Conservation (phyloP, 2,113 vertebrate species). For the Thalassoma bifasciatum region DNA sequence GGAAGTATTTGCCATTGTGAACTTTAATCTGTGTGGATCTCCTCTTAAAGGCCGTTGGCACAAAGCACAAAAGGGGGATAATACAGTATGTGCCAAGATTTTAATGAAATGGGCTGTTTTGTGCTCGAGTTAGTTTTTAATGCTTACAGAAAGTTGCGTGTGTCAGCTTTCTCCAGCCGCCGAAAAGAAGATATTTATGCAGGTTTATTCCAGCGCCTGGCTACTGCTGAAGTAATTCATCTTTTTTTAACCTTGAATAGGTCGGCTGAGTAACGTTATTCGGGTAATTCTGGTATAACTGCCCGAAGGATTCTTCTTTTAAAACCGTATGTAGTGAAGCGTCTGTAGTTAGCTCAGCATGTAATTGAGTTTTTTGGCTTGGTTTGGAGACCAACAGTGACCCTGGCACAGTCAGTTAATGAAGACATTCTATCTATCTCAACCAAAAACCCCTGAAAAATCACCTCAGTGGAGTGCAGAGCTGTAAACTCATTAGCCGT, state of each 20-base stretch:
- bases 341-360: slow-evolving; percentile 6
- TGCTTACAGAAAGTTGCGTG: slow-evolving; percentile 46
- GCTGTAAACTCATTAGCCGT: slow-evolving; percentile 26
- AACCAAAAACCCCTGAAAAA: slow-evolving; percentile 17
- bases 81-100: slow-evolving; percentile 40
- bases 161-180: slow-evolving; percentile 38
- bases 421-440: background rate
- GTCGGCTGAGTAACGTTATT: slow-evolving; percentile 14
- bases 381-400: slow-evolving; percentile 29
- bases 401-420: slow-evolving; percentile 15
- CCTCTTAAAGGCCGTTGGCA: slow-evolving; percentile 38
- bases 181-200: slow-evolving; percentile 40
- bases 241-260: slow-evolving; percentile 29
- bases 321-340: background rate
- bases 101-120: slow-evolving; percentile 63
- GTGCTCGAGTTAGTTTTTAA: slow-evolving; percentile 40
- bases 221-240: slow-evolving; percentile 15
- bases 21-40: slow-evolving; percentile 38
- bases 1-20: slow-evolving; percentile 37
- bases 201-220: slow-evolving; percentile 28
- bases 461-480: slow-evolving; percentile 13
- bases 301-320: slow-evolving; percentile 13
- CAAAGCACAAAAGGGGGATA: slow-evolving; percentile 1
- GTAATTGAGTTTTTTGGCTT: background rate
- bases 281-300: background rate